Evolutionary conservation across 2,888 invertebrate genomes (phyloP), one percentile per base, ranked within the genome.

Genomic region (Ferrisia virgata): DNA sequence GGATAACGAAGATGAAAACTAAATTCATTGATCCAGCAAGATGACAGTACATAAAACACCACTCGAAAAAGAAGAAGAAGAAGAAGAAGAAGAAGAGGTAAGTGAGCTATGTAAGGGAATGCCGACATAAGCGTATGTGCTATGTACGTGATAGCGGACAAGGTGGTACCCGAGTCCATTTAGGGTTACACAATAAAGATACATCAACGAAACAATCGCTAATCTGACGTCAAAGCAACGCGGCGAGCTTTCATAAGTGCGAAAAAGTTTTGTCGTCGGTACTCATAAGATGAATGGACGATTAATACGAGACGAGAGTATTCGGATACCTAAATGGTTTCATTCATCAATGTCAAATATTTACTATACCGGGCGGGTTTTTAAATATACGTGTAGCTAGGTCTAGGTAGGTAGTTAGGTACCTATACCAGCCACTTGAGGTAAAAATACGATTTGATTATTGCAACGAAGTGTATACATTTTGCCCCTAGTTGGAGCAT

Each of bases 271-370:
- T 76, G 36, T 76, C 72, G 72, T 76, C 72, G 69, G 31, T 36
- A 4, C 33, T 76, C 4, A 3, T 36, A 76, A 33, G 36, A 76
- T 36, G 72, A 76, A 76, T 31, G 36, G 36, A 76, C 72, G 72
- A 36, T 76, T 76, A 76, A 76, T 76, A 58, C 22, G n/a, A n/a
- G n/a, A 53, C 53, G 53, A 53, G 72, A 76, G 36, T 36, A 36
- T 76, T 76, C 6, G 36, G 18, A 18, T 53, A 76, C 36, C 18
- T 76, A 76, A 76, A 76, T 76, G 72, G 33, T 76, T 36, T 76
- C 72, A 76, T 76, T 76, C 72, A 76, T 76, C 72, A 76, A 76
- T 76, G 72, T 76, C 72, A 76, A 76, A 36, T 36, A 76, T 76
- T 76, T 36, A 76, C 72, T 11, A n/a, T n/a, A n/a, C n/a, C n/a